These are phyloP conservation scores for Datnioides undecimradiatus DNA, from an alignment of 2,113 vertebrate genomes.

Conservation along the genomic window DNA sequence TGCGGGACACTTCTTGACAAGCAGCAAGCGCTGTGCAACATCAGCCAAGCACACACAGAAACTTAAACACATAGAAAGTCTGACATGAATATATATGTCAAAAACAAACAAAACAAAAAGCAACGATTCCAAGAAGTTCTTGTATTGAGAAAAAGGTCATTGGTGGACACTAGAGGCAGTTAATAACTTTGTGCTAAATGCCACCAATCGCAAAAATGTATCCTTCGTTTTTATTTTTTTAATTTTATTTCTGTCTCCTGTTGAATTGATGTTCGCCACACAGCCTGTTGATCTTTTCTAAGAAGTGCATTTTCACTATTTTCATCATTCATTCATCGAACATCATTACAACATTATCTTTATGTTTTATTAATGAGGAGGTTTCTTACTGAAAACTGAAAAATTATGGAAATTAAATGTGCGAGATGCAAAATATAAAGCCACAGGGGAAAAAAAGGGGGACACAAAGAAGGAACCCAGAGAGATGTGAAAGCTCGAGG, in stretches of 20 bases:
- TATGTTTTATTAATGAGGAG: background rate
- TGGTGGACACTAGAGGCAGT: background rate
- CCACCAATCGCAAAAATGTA: too few species aligned
- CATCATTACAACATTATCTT: too few species aligned
- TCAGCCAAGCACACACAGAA: conserved; percentile 54
- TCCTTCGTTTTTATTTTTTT: too few species aligned
- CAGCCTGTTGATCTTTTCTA: background rate
- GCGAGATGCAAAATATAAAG: conserved; percentile 42
- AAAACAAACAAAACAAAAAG: conserved; percentile 2
- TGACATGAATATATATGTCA: background rate
- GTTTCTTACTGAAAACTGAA: background rate
- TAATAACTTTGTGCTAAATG: background rate
- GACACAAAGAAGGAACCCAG: conserved; percentile 51
- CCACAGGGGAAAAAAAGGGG: conserved; percentile 33
- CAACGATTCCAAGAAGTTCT: background rate
- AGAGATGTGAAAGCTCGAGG: conserved; percentile 41
- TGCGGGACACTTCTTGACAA: conserved; percentile 6
- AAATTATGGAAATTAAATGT: background rate
- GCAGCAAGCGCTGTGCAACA: conserved; percentile 63
- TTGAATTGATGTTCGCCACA: background rate
- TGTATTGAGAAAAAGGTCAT: background rate
- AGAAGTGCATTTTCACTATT: background rate
- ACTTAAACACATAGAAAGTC: conserved; percentile 8
- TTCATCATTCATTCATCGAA: too few species aligned
- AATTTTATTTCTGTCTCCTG: too few species aligned